A percentile compares a stretch with the other conserved stretches of the same genome.
These are phyloP conservation scores for Drosophila littoralis DNA, from an alignment of 1,140 invertebrate species.

Conservation along the genomic window DNA sequence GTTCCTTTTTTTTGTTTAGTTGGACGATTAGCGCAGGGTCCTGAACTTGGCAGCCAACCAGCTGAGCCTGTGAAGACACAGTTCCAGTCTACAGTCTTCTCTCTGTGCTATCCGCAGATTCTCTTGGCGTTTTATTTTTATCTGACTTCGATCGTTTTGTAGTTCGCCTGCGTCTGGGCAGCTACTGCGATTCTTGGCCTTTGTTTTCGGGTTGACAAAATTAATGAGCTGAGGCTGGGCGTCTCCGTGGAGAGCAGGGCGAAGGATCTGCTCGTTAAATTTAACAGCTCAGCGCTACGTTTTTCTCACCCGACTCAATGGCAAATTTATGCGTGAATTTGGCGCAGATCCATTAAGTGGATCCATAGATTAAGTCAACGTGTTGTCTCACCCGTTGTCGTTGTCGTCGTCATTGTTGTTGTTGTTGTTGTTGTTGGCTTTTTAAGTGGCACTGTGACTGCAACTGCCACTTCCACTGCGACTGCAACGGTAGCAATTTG, in stretches of 20 bases:
- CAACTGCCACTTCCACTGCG: constrained; percentile 30
- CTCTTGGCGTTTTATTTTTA: constrained; percentile 35
- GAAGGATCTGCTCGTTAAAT: constrained; percentile 63
- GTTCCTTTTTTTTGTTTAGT: constrained; percentile 7
- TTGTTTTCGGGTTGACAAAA: constrained; percentile 76
- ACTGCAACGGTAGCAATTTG: constrained; percentile 55
- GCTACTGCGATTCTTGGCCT: constrained; percentile 70
- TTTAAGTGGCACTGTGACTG: constrained; percentile 43
- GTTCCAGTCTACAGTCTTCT: constrained; percentile 1
- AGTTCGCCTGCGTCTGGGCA: constrained; percentile 61
- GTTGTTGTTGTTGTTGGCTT: constrained; percentile 33
- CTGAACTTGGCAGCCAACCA: constrained; percentile 57
- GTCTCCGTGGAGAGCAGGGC: neutral
- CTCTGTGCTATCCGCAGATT: constrained; percentile 4
- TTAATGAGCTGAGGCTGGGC: constrained; percentile 68
- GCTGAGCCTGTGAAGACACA: constrained; percentile 11
- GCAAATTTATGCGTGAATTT: constrained; percentile 83
- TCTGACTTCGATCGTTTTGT: constrained; percentile 76
- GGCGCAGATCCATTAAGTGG: constrained; percentile 83
- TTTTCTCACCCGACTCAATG: constrained; percentile 54
- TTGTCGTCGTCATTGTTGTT: constrained; percentile 20
- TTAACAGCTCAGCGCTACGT: constrained; percentile 70
- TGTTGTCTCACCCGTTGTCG: constrained; percentile 7
- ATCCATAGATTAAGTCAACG: constrained; percentile 69
- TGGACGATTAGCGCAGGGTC: constrained; percentile 74